Evolutionary conservation across 2,113 vertebrate species (phyloP), one percentile per base, ranked within the genome.

Genomic region (Laterallus jamaicensis): DNA sequence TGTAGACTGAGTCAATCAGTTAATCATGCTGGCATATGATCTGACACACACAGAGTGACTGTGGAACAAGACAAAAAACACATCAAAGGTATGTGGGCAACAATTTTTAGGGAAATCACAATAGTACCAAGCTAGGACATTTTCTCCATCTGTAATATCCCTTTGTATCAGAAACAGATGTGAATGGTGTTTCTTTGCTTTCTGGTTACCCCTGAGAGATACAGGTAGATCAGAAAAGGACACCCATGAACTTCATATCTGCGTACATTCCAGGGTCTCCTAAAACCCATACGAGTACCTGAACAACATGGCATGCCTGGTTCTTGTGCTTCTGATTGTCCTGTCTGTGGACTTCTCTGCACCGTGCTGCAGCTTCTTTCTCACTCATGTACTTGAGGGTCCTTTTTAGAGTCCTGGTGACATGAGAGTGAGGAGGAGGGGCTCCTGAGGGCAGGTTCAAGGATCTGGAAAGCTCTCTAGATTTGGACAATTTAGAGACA

Each of bases 401-500:
- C 5, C 11, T 76, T 79, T 73, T 29, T 25, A 68, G 44, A 52
- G 14, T 9, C 11, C 19, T 25, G 75, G 11, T 70, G 37, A 75
- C 10, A 12, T 12, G 28, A 40, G 7, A 7, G 6, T 54, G 14
- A 74, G 24, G 55, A 71, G 20, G 0, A 12, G 1, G 2, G 17
- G 60, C 8, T 70, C 2, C 25, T 62, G 7, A 16, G 18, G 9
- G 19, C 18, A n/a, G 15, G 13, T 37, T 3, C 12, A 47, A 71
- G 19, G 5, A n/a, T 6, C 12, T 18, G 40, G 40, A 74, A 54
- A 70, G 2, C 8, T 20, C 16, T 52, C 6, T n/a, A 37, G 18
- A 44, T 69, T 21, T 62, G 20, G 18, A 29, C 32, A 15, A 18
- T 40, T 71, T 62, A 63, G 31, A 32, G 14, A 4, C 63, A 56